Base-by-base conservation (phyloP, 1,140 invertebrate species). In the Helicoverpa zea region DNA sequence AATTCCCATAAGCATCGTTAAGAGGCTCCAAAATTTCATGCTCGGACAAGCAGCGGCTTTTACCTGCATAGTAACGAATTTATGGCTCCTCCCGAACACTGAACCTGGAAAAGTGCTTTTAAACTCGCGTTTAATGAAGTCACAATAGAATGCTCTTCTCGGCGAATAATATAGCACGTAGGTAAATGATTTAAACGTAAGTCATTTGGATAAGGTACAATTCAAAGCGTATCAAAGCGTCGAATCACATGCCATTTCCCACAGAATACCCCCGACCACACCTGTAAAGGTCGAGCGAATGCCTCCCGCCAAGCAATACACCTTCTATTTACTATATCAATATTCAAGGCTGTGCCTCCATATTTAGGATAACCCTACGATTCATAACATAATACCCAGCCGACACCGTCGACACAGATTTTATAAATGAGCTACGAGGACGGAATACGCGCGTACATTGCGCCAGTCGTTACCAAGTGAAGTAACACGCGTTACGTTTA, bases 401-500 rank as follows among this genome's bases (percentile, higher is more conserved):
- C 61, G 59, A 29, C 75, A 18, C 47, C 75, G 30, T 47, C 63
- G 63, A 68, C 64, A 68, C 75, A 77, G 47, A 77, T 77, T 77
- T 64, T 43, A 77, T 66, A 77, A 77, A 77, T 54, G 75, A 77
- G 75, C 59, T 51, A 77, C 75, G 75, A 66, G 75, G 61, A 49
- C 61, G 49, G 75, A 72, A 72, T 72, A 72, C 68, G 29, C 61
- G 61, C 61, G n/a, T 49, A 77, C 66, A 77, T 77, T 64, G 61
- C 61, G 68, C 30, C 54, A 66, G 58, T 64, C 74, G 74, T 64
- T 77, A 64, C 75, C 29, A 29, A 77, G 49, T 77, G 64, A 51
- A 56, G 43, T 54, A 64, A 77, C 75, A 64, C 75, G 68, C 68
- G 61, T 77, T 77, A 77, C 75, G 61, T 77, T 77, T 77, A 77